These are phyloP conservation scores for Urechis unicinctus DNA, from an alignment of 2,888 invertebrate genomes.

Conservation along the genomic window DNA sequence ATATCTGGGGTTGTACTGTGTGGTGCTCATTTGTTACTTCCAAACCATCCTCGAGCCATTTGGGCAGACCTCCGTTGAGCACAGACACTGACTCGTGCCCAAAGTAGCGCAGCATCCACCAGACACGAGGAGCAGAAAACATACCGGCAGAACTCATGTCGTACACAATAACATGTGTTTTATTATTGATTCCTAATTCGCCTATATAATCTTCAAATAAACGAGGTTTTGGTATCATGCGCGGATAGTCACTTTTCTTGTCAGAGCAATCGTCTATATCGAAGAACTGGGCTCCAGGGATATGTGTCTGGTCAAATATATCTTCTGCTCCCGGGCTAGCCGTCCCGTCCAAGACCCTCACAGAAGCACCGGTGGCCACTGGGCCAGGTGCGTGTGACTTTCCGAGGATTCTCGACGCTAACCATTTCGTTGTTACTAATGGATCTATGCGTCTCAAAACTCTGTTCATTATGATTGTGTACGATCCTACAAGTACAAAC, in stretches of 20 bases:
- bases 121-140: conserved; percentile 37
- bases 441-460: too few species aligned
- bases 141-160: conserved; percentile 33
- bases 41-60: conserved; percentile 29
- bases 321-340: too few species aligned
- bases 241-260: conserved; percentile 24
- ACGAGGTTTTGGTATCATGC: conserved; percentile 34
- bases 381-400: too few species aligned
- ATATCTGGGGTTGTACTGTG: conserved; percentile 17
- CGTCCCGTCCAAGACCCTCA: too few species aligned
- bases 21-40: conserved; percentile 15
- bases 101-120: conserved; percentile 42
- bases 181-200: conserved; percentile 33
- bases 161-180: conserved; percentile 40
- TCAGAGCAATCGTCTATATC: conserved; percentile 41
- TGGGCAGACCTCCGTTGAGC: conserved; percentile 37
- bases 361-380: too few species aligned
- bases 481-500: too few species aligned
- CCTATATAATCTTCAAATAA: conserved; percentile 37
- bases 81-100: conserved; percentile 37
- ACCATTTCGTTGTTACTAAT: too few species aligned
- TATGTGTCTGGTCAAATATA: conserved; percentile 35
- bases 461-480: too few species aligned
- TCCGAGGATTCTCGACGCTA: too few species aligned
- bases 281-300: conserved; percentile 42